These are phyloP conservation scores for Gambusia affinis DNA, from an alignment of 2,113 vertebrate genomes.

Conservation along the genomic window DNA sequence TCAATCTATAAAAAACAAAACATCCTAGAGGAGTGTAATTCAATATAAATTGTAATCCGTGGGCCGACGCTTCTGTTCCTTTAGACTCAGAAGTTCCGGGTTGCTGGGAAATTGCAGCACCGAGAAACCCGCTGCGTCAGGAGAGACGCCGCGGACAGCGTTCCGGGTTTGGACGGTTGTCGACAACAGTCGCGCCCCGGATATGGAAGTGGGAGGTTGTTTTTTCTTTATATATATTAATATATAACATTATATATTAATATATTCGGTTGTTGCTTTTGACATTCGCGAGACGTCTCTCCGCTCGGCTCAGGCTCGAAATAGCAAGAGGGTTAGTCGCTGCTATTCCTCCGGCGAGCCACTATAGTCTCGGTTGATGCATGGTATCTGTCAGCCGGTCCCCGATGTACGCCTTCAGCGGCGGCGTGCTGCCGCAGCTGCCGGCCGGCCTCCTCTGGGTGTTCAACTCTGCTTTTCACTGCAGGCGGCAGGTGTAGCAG, in stretches of 20 bases:
- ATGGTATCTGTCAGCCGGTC: constrained; percentile 62
- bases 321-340: constrained; percentile 32
- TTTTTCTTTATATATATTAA: too few relatives aligned
- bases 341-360: constrained; percentile 36
- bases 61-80: not conserved
- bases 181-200: constrained; percentile 3
- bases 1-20: not conserved
- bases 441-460: constrained; percentile 30
- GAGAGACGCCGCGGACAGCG: constrained; percentile 22
- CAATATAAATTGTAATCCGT: not conserved
- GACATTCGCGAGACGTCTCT: constrained; percentile 13
- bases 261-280: constrained; percentile 36
- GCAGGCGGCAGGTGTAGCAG: constrained; percentile 50
- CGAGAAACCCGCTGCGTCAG: constrained; percentile 2
- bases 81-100: constrained; percentile 5
- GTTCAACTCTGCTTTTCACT: constrained; percentile 37
- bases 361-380: constrained; percentile 43
- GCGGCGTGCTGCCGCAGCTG: constrained; percentile 55
- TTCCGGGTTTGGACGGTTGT: constrained; percentile 31
- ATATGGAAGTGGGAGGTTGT: constrained; percentile 19
- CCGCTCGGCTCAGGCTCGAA: constrained; percentile 37
- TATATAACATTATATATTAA: not conserved
- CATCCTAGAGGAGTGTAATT: not conserved
- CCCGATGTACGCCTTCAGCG: constrained; percentile 59
- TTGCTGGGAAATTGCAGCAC: not conserved